A percentile compares a stretch with the other conserved stretches of the same genome.
phyloP scores from a whole-genome alignment of 1,140 invertebrate genomes.

The Drosophila arawakana region DNA sequence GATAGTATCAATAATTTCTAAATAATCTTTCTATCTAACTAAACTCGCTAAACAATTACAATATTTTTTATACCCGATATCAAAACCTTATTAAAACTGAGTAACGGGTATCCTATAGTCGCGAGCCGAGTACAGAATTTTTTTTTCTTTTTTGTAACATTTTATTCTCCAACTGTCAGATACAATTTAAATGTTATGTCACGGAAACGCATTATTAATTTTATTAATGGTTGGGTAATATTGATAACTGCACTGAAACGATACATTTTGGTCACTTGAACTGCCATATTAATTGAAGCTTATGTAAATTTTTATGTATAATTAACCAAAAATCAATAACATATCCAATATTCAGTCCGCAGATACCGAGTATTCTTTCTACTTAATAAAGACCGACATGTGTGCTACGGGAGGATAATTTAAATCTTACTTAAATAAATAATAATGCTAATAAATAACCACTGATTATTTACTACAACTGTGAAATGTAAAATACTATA shows the following conservation, averaged over 20 bases:
- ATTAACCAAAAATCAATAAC: slow-evolving; percentile 76
- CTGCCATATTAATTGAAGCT: slow-evolving; percentile 74
- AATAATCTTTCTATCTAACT: too few relatives aligned
- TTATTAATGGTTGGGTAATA: slow-evolving; percentile 29
- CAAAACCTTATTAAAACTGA: too few relatives aligned
- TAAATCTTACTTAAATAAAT: slow-evolving; percentile 33
- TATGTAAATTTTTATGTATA: slow-evolving; percentile 75
- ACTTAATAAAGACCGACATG: slow-evolving; percentile 70
- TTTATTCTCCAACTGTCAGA: not conserved
- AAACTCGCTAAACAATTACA: too few relatives aligned
- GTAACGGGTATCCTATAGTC: too few relatives aligned
- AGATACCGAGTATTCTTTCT: slow-evolving; percentile 47
- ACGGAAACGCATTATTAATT: slow-evolving; percentile 32
- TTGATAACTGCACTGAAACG: slow-evolving; percentile 25
- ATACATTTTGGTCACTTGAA: slow-evolving; percentile 48
- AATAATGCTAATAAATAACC: slow-evolving; percentile 22
- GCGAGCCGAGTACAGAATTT: too few relatives aligned
- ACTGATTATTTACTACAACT: slow-evolving; percentile 9
- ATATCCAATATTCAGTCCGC: slow-evolving; percentile 22
- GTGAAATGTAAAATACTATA: not conserved
- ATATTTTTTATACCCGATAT: too few relatives aligned
- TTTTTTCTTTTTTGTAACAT: too few relatives aligned
- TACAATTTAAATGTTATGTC: slow-evolving; percentile 3
- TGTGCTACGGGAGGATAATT: slow-evolving; percentile 15
- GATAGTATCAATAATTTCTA: too few relatives aligned